Conservation (phyloP, 2,113 vertebrate species). For the Rhea americana region DNA sequence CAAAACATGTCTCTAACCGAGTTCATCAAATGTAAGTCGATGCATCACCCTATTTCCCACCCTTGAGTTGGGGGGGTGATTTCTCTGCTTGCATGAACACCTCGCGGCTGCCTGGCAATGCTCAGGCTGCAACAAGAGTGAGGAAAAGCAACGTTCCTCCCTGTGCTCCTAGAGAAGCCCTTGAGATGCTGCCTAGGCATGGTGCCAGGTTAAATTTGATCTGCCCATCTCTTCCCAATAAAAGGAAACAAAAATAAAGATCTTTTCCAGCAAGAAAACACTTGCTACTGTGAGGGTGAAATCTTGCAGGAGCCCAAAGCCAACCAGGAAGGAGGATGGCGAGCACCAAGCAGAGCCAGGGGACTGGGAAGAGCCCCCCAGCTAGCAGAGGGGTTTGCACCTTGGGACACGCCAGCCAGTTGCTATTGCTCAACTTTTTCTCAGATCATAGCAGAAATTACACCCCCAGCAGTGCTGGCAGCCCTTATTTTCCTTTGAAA, state of each 20-base stretch:
- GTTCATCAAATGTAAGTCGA: conserved; percentile 88
- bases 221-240: not conserved
- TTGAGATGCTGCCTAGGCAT: accelerated
- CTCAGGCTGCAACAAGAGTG: not conserved
- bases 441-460: not conserved
- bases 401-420: not conserved
- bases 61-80: accelerated
- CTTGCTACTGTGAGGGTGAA: not conserved
- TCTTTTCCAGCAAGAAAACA: not conserved
- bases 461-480: not conserved
- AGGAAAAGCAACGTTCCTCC: not conserved
- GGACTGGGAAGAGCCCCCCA: not conserved
- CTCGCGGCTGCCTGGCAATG: accelerated
- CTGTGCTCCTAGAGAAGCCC: not conserved
- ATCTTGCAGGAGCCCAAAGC: not conserved
- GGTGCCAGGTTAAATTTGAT: not conserved
- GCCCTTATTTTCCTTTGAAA: not conserved
- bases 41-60: accelerated
- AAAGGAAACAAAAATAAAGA: too few species aligned
- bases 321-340: not conserved
- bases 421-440: not conserved
- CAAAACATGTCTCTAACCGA: conserved; percentile 73
- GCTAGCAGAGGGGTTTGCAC: not conserved
- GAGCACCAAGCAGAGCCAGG: not conserved
- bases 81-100: not conserved